Evolutionary conservation across 2,113 vertebrate species (phyloP).

Genomic region (Forbesichthys papilliferus): DNA sequence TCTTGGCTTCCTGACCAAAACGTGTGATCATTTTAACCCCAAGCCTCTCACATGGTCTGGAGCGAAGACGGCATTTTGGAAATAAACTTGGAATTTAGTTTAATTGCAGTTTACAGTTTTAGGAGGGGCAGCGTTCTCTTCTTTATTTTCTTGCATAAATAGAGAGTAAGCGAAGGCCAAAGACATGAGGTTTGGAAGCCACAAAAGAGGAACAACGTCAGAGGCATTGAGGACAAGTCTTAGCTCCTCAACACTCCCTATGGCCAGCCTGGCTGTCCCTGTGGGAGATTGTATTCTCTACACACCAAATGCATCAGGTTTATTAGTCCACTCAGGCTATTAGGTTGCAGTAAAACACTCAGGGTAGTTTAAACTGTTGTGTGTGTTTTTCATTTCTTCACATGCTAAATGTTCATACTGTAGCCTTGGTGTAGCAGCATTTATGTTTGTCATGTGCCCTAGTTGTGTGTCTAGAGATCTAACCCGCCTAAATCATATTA

Average conservation of each 20-base stretch:
- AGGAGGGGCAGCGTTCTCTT: conserved; percentile 80
- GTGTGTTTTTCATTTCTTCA: conserved; percentile 42
- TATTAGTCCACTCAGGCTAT: conserved; percentile 46
- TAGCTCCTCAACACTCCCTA: conserved; percentile 38
- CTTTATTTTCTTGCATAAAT: conserved; percentile 83
- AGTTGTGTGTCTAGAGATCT: conserved; percentile 25
- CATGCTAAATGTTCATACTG: conserved; percentile 37
- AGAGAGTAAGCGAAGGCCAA: conserved; percentile 78
- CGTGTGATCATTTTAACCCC: conserved; percentile 82
- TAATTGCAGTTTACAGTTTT: conserved; percentile 84
- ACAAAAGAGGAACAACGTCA: conserved; percentile 77
- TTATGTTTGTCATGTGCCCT: conserved; percentile 28
- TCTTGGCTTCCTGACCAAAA: conserved; percentile 74
- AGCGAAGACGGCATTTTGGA: conserved; percentile 76
- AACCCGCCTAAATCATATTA: conserved; percentile 20
- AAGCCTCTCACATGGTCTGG: conserved; percentile 80
- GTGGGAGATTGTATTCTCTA: conserved; percentile 34
- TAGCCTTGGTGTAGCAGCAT: conserved; percentile 13
- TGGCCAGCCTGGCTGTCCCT: conserved; percentile 15
- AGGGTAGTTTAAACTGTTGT: conserved; percentile 41
- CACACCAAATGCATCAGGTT: conserved; percentile 53
- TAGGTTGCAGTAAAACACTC: conserved; percentile 46
- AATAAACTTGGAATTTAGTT: conserved; percentile 83
- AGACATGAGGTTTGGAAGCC: conserved; percentile 80
- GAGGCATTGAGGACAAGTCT: conserved; percentile 65